Conservation (phyloP, 2,113 vertebrate genomes). For the Rhinichthys klamathensis region DNA sequence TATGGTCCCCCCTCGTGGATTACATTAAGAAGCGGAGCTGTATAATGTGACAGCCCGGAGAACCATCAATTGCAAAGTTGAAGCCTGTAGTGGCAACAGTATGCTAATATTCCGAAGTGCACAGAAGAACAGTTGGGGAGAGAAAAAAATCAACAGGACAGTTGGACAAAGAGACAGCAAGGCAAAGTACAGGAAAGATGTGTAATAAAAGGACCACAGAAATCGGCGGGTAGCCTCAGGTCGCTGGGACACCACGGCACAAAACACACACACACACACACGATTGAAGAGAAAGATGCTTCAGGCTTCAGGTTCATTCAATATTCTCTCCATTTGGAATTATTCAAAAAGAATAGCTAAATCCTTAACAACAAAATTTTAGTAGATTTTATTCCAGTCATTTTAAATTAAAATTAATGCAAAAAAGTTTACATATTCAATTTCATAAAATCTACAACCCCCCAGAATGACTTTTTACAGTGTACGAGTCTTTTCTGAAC, state of each 20-base stretch:
- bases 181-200: constrained; percentile 17
- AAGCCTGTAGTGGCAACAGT: constrained; percentile 65
- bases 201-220: constrained; percentile 20
- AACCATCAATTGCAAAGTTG: constrained; percentile 74
- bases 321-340: too few species aligned
- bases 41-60: constrained; percentile 67
- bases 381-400: too few species aligned
- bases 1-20: constrained; percentile 70
- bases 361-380: too few species aligned
- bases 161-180: constrained; percentile 27
- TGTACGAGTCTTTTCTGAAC: too few species aligned
- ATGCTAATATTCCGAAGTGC: constrained; percentile 71
- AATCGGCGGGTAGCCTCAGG: constrained; percentile 16
- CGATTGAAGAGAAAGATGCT: constrained; percentile 59
- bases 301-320: constrained; percentile 53
- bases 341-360: too few species aligned
- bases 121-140: constrained; percentile 43
- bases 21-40: constrained; percentile 63
- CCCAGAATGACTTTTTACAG: too few species aligned
- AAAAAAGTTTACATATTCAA: too few species aligned
- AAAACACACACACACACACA: constrained; percentile 22
- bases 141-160: constrained; percentile 48
- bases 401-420: too few species aligned
- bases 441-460: too few species aligned
- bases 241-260: constrained; percentile 13